Evolutionary conservation across 2,888 invertebrate genomes (phyloP).

Genomic region (Drosophila histrio): DNA sequence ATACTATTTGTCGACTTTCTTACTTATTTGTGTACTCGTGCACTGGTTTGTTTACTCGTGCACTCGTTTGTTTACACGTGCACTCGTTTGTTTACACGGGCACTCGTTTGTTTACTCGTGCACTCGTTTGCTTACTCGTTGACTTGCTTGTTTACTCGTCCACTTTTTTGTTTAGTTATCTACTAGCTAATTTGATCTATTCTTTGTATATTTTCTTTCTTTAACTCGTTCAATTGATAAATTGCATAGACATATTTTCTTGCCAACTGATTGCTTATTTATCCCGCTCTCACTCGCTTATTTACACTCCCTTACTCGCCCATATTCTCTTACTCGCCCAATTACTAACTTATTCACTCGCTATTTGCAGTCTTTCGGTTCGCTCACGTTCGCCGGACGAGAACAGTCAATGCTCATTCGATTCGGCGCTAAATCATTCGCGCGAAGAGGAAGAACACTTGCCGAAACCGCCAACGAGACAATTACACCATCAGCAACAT

Average conservation of each 20-base stretch:
- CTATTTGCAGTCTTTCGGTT: slow-evolving; percentile 86
- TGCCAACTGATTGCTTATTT: not conserved
- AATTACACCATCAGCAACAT: slow-evolving; percentile 44
- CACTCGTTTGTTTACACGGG: not conserved
- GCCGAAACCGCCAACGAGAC: slow-evolving; percentile 39
- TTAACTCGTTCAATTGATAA: too few relatives aligned
- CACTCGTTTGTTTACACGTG: not conserved
- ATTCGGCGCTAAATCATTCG: slow-evolving; percentile 95
- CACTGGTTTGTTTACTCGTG: not conserved
- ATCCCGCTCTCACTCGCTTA: not conserved
- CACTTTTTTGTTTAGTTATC: too few relatives aligned
- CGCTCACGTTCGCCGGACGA: slow-evolving; percentile 91
- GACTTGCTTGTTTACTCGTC: not conserved
- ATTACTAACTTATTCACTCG: not conserved
- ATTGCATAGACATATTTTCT: too few relatives aligned
- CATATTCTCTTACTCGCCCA: not conserved
- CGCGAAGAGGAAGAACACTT: slow-evolving; percentile 89
- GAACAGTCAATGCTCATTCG: slow-evolving; percentile 90
- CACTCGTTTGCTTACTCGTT: too few relatives aligned
- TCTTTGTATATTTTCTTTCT: too few relatives aligned
- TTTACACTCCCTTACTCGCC: not conserved
- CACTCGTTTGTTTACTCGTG: not conserved
- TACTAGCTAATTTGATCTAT: too few relatives aligned
- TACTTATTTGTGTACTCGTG: too few relatives aligned
- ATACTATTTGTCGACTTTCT: too few relatives aligned